Conservation (phyloP, 2,888 invertebrate genomes). For the Watsonalla binaria region DNA sequence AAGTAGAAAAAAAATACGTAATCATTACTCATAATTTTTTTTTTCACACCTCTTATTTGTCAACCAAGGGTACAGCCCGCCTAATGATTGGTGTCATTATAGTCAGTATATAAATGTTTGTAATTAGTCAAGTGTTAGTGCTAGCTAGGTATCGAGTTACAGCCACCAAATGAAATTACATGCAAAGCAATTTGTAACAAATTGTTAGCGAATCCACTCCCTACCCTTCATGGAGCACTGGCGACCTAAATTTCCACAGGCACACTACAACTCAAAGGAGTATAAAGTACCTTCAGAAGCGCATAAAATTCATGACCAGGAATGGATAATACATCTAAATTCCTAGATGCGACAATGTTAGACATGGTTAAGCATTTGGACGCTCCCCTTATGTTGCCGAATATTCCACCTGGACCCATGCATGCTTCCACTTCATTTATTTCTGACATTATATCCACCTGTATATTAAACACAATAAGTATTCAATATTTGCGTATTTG, state of each 20-base stretch:
- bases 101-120: too few relatives aligned
- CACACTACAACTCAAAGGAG: too few relatives aligned
- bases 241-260: too few relatives aligned
- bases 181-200: too few relatives aligned
- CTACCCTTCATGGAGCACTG: too few relatives aligned
- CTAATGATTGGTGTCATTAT: background rate
- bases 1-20: background rate
- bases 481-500: background rate
- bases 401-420: constrained; percentile 74
- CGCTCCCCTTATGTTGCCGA: constrained; percentile 68
- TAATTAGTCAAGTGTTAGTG: too few relatives aligned
- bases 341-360: constrained; percentile 65
- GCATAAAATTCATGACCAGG: constrained; percentile 66
- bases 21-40: too few relatives aligned
- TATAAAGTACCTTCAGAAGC: constrained; percentile 52
- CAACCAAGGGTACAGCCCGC: too few relatives aligned
- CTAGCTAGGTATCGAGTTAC: too few relatives aligned
- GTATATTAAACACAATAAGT: constrained; percentile 6
- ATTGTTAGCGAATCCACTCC: too few relatives aligned
- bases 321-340: constrained; percentile 69
- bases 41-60: too few relatives aligned
- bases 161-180: too few relatives aligned
- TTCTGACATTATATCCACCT: constrained; percentile 66
- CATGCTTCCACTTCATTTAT: constrained; percentile 67
- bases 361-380: constrained; percentile 60